A percentile compares a stretch with the other conserved stretches of the same genome.
Conservation (phyloP, 2,113 vertebrate genomes). For the Donacobius atricapilla region DNA sequence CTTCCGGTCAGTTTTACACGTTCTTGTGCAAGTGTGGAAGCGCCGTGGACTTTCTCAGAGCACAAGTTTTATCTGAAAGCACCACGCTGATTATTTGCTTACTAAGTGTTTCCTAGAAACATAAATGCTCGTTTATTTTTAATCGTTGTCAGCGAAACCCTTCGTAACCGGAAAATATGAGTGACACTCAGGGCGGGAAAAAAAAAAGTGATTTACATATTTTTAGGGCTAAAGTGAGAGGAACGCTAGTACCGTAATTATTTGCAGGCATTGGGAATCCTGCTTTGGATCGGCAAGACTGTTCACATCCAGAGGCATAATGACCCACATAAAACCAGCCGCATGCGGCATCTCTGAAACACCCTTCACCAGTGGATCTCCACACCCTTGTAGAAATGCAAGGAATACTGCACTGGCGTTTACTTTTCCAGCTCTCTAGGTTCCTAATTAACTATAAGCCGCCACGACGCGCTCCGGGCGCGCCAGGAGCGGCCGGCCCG, state of each 20-base stretch:
- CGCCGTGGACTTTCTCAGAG: conserved; percentile 15
- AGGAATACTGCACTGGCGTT: background rate
- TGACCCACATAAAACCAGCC: background rate
- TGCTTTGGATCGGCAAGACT: background rate
- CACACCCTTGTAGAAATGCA: fast-evolving
- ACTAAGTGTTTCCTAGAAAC: background rate
- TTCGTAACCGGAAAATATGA: background rate
- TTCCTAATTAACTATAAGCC: background rate
- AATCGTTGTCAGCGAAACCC: background rate
- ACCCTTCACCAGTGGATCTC: background rate
- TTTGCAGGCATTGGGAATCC: background rate
- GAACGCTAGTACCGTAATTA: background rate
- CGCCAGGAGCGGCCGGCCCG: no score
- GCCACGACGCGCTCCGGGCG: fast-evolving
- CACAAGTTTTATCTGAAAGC: background rate
- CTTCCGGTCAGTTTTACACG: conserved; percentile 51
- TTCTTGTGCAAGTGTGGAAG: background rate
- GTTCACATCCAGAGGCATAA: background rate
- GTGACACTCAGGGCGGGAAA: fast-evolving
- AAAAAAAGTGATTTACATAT: background rate
- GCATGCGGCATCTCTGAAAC: background rate
- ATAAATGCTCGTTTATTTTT: background rate
- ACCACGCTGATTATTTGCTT: conserved; percentile 2
- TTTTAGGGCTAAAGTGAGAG: background rate
- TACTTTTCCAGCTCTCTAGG: background rate